phyloP scores from a whole-genome alignment of 1,140 invertebrate genomes.

The Nasonia vitripennis region DNA sequence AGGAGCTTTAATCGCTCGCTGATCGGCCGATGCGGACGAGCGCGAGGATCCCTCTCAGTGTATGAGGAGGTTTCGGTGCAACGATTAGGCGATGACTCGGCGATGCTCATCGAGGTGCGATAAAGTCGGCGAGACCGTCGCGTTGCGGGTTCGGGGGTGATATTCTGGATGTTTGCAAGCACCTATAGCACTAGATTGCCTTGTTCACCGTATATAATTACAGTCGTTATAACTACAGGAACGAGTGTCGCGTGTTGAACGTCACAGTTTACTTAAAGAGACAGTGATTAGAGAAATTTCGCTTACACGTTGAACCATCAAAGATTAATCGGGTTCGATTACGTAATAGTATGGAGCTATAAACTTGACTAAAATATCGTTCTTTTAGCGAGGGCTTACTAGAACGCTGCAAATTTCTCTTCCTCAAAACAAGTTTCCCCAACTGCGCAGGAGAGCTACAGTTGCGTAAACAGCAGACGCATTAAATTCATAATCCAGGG shows the following conservation, averaged over 20 bases:
- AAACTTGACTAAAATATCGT: too few relatives aligned
- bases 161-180: neutral
- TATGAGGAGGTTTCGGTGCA: too few relatives aligned
- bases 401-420: too few relatives aligned
- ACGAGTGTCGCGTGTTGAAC: neutral
- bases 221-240: too few relatives aligned
- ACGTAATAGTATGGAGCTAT: too few relatives aligned
- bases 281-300: too few relatives aligned
- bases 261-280: neutral
- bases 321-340: too few relatives aligned
- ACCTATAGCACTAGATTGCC: too few relatives aligned
- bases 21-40: neutral
- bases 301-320: too few relatives aligned
- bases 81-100: neutral
- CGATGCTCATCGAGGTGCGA: neutral
- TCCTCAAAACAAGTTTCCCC: too few relatives aligned
- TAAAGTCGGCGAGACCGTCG: neutral
- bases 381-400: too few relatives aligned
- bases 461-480: neutral
- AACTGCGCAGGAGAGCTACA: neutral
- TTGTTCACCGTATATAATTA: too few relatives aligned
- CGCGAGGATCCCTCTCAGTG: slow-evolving; percentile 3
- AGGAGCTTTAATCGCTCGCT: neutral
- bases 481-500: neutral
- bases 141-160: neutral